Percentiles rank a stretch among this genome's conserved stretches.
Conservation (phyloP, 1,140 invertebrate genomes). For the Hesperophylax magnus region DNA sequence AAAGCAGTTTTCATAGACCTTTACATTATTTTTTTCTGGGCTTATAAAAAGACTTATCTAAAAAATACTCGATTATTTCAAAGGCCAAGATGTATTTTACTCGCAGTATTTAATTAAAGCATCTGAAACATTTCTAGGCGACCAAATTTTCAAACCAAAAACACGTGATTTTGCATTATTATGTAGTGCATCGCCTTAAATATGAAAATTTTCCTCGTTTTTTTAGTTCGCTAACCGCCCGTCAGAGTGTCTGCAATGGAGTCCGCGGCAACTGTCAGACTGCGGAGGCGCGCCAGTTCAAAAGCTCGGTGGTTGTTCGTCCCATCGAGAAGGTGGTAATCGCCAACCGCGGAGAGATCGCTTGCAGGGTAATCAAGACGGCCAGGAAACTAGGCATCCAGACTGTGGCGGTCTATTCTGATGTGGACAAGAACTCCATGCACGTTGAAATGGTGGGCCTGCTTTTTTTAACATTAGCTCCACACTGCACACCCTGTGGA, state of each 20-base stretch:
- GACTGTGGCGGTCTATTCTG: slow-evolving; percentile 96
- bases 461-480: too few species aligned
- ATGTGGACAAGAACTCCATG: slow-evolving; percentile 88
- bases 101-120: too few species aligned
- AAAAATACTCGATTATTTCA: too few species aligned
- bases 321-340: slow-evolving; percentile 88
- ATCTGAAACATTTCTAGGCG: too few species aligned
- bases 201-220: background rate
- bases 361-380: slow-evolving; percentile 91
- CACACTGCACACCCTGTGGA: too few species aligned
- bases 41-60: too few species aligned
- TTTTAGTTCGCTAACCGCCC: slow-evolving; percentile 36
- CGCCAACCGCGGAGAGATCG: slow-evolving; percentile 98
- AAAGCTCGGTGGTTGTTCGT: slow-evolving; percentile 43
- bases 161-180: too few species aligned
- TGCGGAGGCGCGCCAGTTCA: slow-evolving; percentile 58
- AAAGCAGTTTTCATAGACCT: too few species aligned
- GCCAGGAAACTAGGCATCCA: slow-evolving; percentile 91
- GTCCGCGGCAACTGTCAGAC: slow-evolving; percentile 38
- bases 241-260: slow-evolving; percentile 30
- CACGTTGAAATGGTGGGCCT: slow-evolving; percentile 80
- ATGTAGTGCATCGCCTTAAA: too few species aligned
- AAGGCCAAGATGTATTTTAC: too few species aligned
- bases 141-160: too few species aligned
- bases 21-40: too few species aligned